Conservation (phyloP, 2,113 vertebrate species). For the Sceloporus tristichus region DNA sequence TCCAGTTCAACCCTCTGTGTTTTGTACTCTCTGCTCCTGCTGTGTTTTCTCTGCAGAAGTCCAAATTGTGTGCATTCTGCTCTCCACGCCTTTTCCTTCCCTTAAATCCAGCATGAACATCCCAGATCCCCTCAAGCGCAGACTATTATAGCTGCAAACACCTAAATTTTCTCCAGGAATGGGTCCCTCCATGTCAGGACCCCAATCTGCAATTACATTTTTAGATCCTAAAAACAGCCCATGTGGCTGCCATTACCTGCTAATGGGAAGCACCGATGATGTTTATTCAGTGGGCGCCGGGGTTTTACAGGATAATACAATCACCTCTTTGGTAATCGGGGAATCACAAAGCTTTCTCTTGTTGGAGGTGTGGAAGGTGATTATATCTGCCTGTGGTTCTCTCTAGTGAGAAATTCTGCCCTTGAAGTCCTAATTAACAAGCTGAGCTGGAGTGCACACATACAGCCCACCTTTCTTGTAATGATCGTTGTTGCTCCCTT, state of each 20-base stretch:
- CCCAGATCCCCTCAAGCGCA: neutral
- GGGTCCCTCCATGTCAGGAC: neutral
- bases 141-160: neutral
- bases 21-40: neutral
- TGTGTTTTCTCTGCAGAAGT: neutral
- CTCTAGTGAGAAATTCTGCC: conserved; percentile 28
- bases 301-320: conserved; percentile 4
- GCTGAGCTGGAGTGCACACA: conserved; percentile 13
- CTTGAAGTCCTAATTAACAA: neutral
- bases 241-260: neutral
- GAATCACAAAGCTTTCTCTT: neutral
- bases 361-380: neutral
- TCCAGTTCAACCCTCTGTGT: neutral
- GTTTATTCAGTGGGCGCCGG: conserved; percentile 1
- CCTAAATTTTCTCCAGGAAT: neutral
- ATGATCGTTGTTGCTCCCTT: conserved; percentile 9
- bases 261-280: neutral
- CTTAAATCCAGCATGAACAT: neutral
- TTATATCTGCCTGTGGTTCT: neutral
- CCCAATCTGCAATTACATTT: conserved; percentile 10
- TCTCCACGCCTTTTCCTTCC: neutral
- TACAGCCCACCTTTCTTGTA: conserved; percentile 9
- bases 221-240: neutral
- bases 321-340: neutral
- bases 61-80: neutral